phyloP scores from a whole-genome alignment of 2,113 vertebrate species.

The Paradoxurus hermaphroditus region DNA sequence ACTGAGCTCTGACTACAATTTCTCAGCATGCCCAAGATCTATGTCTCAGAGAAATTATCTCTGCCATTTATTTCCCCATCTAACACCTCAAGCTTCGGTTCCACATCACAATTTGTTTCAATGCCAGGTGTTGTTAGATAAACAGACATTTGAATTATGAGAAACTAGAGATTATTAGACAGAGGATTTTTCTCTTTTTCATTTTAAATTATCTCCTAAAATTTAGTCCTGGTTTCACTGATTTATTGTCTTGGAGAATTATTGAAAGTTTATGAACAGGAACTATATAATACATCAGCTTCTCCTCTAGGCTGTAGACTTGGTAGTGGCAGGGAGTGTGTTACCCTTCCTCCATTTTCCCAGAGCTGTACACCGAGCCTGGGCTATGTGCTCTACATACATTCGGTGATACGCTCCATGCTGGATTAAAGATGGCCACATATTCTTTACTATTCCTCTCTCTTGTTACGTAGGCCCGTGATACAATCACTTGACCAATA shows the following conservation, averaged over 20 bases:
- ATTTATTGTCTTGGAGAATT: background rate
- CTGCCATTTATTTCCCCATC: slow-evolving; percentile 70
- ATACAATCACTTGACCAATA: background rate
- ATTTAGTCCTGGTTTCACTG: background rate
- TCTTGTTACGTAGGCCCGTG: background rate
- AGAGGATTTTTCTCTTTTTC: slow-evolving; percentile 33
- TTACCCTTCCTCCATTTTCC: background rate
- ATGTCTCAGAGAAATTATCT: slow-evolving; percentile 68
- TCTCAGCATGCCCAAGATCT: slow-evolving; percentile 62
- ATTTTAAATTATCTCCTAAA: slow-evolving; percentile 60
- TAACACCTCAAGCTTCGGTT: slow-evolving; percentile 57
- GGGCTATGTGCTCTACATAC: background rate
- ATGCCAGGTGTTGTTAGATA: slow-evolving; percentile 64
- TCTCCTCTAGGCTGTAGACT: background rate
- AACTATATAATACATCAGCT: background rate
- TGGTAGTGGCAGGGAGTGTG: background rate
- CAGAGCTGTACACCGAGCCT: background rate
- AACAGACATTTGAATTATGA: slow-evolving; percentile 69
- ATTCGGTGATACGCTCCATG: background rate
- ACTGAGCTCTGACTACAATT: slow-evolving; percentile 61
- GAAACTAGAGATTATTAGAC: slow-evolving; percentile 52
- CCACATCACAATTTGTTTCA: slow-evolving; percentile 63
- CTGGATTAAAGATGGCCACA: background rate
- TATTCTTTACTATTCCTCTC: background rate
- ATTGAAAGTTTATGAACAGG: background rate